Evolutionary conservation across 2,113 vertebrate genomes (phyloP).

Genomic region (Ceyx cyanopectus): DNA sequence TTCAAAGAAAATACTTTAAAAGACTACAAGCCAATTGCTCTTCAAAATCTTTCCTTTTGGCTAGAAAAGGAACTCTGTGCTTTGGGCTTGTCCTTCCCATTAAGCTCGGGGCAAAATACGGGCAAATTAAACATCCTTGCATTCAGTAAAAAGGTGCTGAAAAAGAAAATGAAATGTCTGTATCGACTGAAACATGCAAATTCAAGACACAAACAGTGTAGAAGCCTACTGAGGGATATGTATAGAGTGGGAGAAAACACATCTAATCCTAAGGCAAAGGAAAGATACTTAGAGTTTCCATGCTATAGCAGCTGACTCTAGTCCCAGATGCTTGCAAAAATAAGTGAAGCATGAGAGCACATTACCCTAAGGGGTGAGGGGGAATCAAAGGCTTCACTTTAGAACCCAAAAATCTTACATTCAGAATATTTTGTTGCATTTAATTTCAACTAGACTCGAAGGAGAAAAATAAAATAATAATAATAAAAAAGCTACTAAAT

Average conservation of each 20-base stretch:
- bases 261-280: slow-evolving; percentile 24
- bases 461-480: background rate
- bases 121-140: background rate
- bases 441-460: slow-evolving; percentile 13
- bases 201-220: background rate
- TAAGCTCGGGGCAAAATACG: background rate
- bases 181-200: background rate
- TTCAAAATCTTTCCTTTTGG: background rate
- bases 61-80: background rate
- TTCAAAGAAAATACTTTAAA: background rate
- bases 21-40: background rate
- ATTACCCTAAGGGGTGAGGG: background rate
- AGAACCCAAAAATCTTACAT: slow-evolving; percentile 26
- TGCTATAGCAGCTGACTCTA: background rate
- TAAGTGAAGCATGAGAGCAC: background rate
- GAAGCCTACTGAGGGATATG: background rate
- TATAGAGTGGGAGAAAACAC: background rate
- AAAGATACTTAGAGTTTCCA: background rate
- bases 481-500: slow-evolving; percentile 9
- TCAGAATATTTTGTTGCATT: slow-evolving; percentile 5
- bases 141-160: background rate
- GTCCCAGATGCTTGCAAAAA: slow-evolving; percentile 19
- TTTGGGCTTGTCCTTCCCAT: background rate
- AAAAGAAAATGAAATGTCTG: background rate
- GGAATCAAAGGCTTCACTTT: slow-evolving; percentile 6